Evolutionary conservation across 2,797 vertebrate genomes (phyloP).

Genomic region (Melanogrammus aeglefinus): DNA sequence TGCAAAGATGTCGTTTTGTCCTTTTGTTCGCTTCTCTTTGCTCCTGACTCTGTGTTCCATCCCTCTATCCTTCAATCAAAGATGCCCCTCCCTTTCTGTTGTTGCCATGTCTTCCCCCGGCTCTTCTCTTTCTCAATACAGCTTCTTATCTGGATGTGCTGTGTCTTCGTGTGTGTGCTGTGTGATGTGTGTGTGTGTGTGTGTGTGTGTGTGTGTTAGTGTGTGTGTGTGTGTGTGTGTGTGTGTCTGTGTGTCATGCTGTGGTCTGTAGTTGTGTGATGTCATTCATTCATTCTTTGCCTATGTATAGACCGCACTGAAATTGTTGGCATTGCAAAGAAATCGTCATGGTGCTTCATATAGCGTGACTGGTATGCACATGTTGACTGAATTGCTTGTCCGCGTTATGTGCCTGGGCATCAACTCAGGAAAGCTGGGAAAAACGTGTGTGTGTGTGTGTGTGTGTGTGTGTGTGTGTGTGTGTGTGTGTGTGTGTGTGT

Average conservation of each 20-base stretch:
- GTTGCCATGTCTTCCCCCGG: neutral
- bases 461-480: neutral
- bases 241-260: too few relatives aligned
- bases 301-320: too few relatives aligned
- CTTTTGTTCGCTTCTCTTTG: neutral
- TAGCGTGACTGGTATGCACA: neutral
- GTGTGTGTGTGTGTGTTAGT: too few relatives aligned
- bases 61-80: neutral
- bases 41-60: neutral
- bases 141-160: too few relatives aligned
- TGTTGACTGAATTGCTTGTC: neutral
- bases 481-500: constrained; percentile 1
- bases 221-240: too few relatives aligned
- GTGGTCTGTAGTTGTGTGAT: too few relatives aligned
- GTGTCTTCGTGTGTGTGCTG: too few relatives aligned
- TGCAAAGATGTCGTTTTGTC: neutral
- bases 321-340: neutral
- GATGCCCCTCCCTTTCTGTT: neutral
- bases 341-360: constrained; percentile 7
- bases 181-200: too few relatives aligned
- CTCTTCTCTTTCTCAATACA: too few relatives aligned
- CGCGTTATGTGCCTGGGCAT: too few relatives aligned
- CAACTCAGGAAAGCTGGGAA: too few relatives aligned
- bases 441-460: neutral
- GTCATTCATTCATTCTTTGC: too few relatives aligned